Conservation (phyloP, 2,113 vertebrate genomes). For the Irena cyanogastra region DNA sequence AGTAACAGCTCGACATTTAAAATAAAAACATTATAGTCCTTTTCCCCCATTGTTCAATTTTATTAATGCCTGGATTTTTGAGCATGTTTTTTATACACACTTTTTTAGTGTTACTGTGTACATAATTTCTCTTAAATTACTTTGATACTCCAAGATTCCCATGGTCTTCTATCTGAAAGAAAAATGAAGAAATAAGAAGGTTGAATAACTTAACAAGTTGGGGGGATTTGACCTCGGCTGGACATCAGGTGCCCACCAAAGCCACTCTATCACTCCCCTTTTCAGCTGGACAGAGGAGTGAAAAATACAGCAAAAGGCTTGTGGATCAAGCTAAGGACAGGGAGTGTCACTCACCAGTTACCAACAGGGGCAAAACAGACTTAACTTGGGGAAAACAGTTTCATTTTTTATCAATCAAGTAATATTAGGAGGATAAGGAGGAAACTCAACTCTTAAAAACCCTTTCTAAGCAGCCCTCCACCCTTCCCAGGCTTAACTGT, state of each 20-base stretch:
- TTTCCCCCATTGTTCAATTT: not conserved
- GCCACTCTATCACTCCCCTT: not conserved
- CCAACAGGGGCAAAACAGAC: not conserved
- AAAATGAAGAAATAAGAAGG: not conserved
- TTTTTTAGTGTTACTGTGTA: not conserved
- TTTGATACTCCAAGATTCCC: not conserved
- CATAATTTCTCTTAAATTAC: not conserved
- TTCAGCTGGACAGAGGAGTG: not conserved
- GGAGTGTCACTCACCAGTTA: not conserved
- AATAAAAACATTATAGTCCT: not conserved
- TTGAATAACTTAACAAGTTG: not conserved
- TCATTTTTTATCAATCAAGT: not conserved
- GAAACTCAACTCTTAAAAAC: not conserved
- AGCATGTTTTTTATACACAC: not conserved
- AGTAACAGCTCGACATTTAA: not conserved
- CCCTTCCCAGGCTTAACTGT: not conserved
- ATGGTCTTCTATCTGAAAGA: not conserved
- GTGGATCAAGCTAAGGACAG: rapidly evolving
- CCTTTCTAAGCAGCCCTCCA: not conserved
- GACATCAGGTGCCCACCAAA: not conserved
- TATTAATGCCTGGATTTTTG: not conserved
- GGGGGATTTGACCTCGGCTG: not conserved
- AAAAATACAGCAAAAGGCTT: not conserved
- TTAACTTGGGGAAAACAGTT: not conserved
- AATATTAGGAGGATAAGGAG: not conserved